Base-by-base conservation (phyloP, 1,140 invertebrate species). In the Maconellicoccus hirsutus region DNA sequence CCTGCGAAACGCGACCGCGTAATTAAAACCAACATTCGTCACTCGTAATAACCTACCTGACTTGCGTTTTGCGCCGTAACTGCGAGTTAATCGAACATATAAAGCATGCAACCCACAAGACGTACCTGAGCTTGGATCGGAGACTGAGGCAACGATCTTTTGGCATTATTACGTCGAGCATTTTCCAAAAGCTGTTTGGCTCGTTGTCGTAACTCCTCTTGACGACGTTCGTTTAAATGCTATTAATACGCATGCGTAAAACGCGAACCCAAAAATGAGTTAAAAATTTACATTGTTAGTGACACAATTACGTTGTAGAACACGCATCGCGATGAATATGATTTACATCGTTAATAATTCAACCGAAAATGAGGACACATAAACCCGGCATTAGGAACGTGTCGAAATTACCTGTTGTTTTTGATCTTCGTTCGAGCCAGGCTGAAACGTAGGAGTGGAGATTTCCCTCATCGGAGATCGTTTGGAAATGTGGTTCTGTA, bases 171-270 rank as follows among this genome's bases (percentile, higher is more conserved):
- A 76, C 85, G 84, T 80, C 89, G 87, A 14, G 92, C 88, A 76
- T 93, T 90, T 79, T 96, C 92, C 75, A 96, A 84, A 79, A 98
- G 84, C 78, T 92, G 85, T 78, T 92, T 87, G 70, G 94, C 94
- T 81, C 91, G 83, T 84, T 96, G 93, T 79, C 92, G 90, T 75
- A 96, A 83, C 81, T 92, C 89, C 75, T 91, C 89, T 79, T 92
- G 89, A 42, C 90, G 85, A 75, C 86, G 87, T 76, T 90, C 79
- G 76, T 89, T 81, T 79, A 87, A 84, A 87, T 90, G 80, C 71
- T 71, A 70, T 23, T 78, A 76, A 71, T 77, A 78, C 38, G 27
- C 71, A 75, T 73, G 42, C 33, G 16, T 74, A 73, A 74, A 75
- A 71, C 72, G 74, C 74, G 78, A 76, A 75, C 74, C 27, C 26